Evolutionary conservation across 1,140 invertebrate genomes (phyloP), one percentile per base, ranked within the genome.

Genomic region (Lepidotrigona ventralis): DNA sequence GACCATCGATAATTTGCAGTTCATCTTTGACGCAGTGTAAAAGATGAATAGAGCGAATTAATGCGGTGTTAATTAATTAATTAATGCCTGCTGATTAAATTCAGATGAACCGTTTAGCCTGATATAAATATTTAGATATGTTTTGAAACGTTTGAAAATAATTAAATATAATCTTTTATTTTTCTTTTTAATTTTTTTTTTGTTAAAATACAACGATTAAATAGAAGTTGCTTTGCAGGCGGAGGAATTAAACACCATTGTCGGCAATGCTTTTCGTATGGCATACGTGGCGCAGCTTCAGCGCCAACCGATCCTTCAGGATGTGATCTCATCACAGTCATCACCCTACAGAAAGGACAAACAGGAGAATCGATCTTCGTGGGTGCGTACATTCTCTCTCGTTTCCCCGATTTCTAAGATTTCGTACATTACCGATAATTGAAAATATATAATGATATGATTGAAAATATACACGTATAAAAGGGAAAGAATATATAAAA

Each of bases 231-330:
- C 29, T 29, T 95, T 95, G 5, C 95, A 98, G 97, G 97, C 97
- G 87, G 97, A 98, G 93, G 97, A 98, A 95, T 93, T 98, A 91
- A 98, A 98, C 94, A 95, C 97, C 84, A 96, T 98, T 88, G 97
- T 98, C 87, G 97, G 97, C 93, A 97, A 98, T 97, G 97, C 97
- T 90, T 98, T 98, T 95, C 97, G 97, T 92, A 97, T 98, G 96
- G 97, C 98, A 88, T 98, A 98, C 94, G 97, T 97, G 89, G 96
- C 97, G 90, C 97, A 98, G 93, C 95, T 97, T 92, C 97, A 97
- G 93, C 95, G 95, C 90, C 95, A 95, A 86, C 94, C 95, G 82
- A 95, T 94, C 88, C 93, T 95, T 89, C 95, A 95, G 93, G 93
- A 94, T 93, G 93, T 94, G 91, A 94, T 94, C 91, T 90, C 95